Conservation (phyloP, 2,888 invertebrate species). For the Vandiemenella viatica region DNA sequence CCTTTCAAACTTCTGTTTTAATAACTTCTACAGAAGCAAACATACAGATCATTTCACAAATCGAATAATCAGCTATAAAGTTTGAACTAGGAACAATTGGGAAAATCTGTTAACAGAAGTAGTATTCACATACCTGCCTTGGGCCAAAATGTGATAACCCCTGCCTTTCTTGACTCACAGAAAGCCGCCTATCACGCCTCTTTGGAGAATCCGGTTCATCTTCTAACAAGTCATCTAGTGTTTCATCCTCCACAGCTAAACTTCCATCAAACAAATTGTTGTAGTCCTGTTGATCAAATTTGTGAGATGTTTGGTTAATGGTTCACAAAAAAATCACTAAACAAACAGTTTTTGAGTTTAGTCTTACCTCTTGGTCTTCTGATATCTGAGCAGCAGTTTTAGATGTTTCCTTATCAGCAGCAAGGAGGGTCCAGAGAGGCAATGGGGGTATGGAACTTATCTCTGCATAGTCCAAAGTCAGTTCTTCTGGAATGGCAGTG, state of each 20-base stretch:
- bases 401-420: slow-evolving; percentile 77
- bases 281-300: slow-evolving; percentile 52
- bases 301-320: not conserved
- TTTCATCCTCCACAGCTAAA: slow-evolving; percentile 56
- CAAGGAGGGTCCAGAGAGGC: slow-evolving; percentile 88
- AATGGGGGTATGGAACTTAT: slow-evolving; percentile 95
- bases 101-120: no score
- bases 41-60: no score
- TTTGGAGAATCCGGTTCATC: slow-evolving; percentile 48
- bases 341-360: no score
- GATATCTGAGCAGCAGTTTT: slow-evolving; percentile 24
- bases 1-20: no score
- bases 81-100: no score
- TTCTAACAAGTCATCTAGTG: slow-evolving; percentile 61
- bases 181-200: slow-evolving; percentile 44
- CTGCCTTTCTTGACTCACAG: slow-evolving; percentile 50
- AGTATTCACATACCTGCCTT: slow-evolving; percentile 60
- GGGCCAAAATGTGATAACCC: slow-evolving; percentile 76
- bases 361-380: slow-evolving; percentile 27
- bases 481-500: slow-evolving; percentile 64
- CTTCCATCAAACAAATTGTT: slow-evolving; percentile 78
- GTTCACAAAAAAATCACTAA: no score
- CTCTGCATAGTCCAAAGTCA: slow-evolving; percentile 85
- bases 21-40: no score
- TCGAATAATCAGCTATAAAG: no score